Evolutionary conservation across 2,888 invertebrate species (phyloP).

Genomic region (Parnassius mnemosyne): DNA sequence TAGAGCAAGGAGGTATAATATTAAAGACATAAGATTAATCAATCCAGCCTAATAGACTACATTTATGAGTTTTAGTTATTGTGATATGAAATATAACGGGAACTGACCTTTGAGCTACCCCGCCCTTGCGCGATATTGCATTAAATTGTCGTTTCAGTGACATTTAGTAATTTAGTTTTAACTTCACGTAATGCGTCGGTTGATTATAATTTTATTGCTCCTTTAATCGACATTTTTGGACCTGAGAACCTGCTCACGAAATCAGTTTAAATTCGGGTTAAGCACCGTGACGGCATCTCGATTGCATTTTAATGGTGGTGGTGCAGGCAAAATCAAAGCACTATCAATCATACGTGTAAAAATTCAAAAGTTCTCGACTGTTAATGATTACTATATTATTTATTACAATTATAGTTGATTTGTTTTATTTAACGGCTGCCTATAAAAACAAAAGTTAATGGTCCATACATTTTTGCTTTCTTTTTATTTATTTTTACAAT

Average conservation of each 20-base stretch:
- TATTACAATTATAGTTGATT: constrained; percentile 3
- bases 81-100: too few species aligned
- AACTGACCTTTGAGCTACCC: too few species aligned
- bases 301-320: constrained; percentile 41
- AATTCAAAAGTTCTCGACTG: constrained; percentile 22
- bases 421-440: not conserved
- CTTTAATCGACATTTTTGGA: constrained; percentile 8
- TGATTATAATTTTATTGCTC: constrained; percentile 5
- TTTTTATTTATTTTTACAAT: too few species aligned
- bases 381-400: constrained; percentile 17
- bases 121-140: too few species aligned
- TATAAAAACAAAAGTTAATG: not conserved
- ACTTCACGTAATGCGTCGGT: not conserved
- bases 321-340: constrained; percentile 29
- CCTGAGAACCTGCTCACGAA: constrained; percentile 4
- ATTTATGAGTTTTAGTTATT: too few species aligned
- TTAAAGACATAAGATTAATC: too few species aligned
- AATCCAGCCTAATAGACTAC: too few species aligned
- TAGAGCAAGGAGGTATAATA: too few species aligned
- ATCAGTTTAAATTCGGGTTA: constrained; percentile 31
- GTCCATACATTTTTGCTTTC: not conserved
- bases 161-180: constrained; percentile 6
- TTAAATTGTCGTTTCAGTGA: not conserved
- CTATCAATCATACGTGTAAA: constrained; percentile 30
- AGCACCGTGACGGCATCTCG: constrained; percentile 29